A percentile compares a stretch with the other conserved stretches of the same genome.
Evolutionary conservation across 1,140 invertebrate species (phyloP).

Genomic region (Carcinoscorpius rotundicauda): DNA sequence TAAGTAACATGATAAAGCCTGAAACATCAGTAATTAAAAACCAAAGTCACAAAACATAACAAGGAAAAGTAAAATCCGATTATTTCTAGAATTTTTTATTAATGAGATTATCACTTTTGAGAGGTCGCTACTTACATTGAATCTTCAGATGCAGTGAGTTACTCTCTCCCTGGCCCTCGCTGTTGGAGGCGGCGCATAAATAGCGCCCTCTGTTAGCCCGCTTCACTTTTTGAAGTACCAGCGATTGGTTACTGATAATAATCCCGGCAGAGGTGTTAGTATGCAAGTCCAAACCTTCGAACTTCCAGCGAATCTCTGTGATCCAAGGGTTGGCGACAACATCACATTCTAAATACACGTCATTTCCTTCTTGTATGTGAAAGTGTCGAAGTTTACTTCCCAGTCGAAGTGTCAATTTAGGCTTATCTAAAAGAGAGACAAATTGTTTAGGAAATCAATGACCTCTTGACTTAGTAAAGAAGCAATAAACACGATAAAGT

Average conservation of each 20-base stretch:
- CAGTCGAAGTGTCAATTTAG: conserved; percentile 24
- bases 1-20: too few species aligned
- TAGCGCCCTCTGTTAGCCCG: conserved; percentile 40
- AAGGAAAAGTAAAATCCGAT: too few species aligned
- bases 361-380: conserved; percentile 50
- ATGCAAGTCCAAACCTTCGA: conserved; percentile 53
- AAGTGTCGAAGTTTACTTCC: conserved; percentile 27
- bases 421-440: conserved; percentile 18
- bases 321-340: conserved; percentile 72
- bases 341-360: conserved; percentile 81
- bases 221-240: conserved; percentile 32
- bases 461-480: too few species aligned
- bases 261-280: conserved; percentile 64
- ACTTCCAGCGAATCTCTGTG: conserved; percentile 67
- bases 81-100: too few species aligned
- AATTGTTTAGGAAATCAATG: too few species aligned
- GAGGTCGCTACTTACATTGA: conserved; percentile 40
- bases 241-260: conserved; percentile 66
- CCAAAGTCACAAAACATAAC: too few species aligned
- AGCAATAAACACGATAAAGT: too few species aligned
- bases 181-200: conserved; percentile 76
- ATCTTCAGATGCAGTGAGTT: conserved; percentile 69
- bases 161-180: conserved; percentile 77
- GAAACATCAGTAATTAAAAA: too few species aligned
- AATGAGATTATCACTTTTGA: too few species aligned